Conservation (phyloP, 2,797 vertebrate genomes). For the Tangara arthus region DNA sequence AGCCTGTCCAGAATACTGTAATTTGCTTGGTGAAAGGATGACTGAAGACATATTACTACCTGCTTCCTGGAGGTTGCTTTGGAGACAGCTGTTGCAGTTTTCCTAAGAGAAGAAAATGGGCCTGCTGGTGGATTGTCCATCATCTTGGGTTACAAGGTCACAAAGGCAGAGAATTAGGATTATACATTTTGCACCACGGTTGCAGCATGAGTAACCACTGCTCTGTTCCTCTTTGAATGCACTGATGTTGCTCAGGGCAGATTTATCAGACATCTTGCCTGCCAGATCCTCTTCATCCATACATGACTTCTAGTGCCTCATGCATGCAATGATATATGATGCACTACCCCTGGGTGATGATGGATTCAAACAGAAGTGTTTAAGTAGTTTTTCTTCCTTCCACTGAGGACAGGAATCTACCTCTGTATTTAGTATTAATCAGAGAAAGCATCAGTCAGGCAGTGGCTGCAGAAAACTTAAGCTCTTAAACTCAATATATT, state of each 20-base stretch:
- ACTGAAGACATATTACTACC: constrained; percentile 16
- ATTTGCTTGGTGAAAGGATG: constrained; percentile 27
- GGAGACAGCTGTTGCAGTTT: not conserved
- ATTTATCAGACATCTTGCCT: constrained; percentile 1
- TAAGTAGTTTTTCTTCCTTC: constrained; percentile 29
- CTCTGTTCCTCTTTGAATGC: not conserved
- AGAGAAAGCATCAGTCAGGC: not conserved
- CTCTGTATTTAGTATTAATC: not conserved
- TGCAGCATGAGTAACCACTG: not conserved
- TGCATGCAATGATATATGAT: not conserved
- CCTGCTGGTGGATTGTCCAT: constrained; percentile 13
- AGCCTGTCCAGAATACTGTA: not conserved
- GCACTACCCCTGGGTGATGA: not conserved
- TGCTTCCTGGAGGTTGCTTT: not conserved
- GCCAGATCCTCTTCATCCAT: not conserved
- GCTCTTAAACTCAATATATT: not conserved
- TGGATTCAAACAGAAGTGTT: not conserved
- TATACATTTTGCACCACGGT: not conserved
- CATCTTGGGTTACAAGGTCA: not conserved
- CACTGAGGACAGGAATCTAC: not conserved
- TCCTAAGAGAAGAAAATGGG: constrained; percentile 2
- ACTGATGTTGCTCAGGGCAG: not conserved
- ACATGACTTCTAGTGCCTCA: not conserved
- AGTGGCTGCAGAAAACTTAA: not conserved
- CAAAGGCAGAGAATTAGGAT: not conserved